Conservation (phyloP, 2,113 vertebrate genomes). For the Turdus rufiventris region DNA sequence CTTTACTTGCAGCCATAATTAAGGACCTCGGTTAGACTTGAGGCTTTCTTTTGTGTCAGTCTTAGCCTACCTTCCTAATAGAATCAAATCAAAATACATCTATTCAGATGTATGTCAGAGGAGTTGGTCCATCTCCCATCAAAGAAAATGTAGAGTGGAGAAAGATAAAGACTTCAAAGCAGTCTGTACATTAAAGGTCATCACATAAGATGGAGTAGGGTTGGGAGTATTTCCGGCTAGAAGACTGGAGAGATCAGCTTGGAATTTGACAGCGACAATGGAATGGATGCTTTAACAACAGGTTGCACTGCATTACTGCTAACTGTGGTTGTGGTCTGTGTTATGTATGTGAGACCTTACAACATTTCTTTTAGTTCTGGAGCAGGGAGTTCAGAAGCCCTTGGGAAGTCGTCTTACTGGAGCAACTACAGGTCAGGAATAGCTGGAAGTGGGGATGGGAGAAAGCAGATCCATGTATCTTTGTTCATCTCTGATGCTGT, state of each 20-base stretch:
- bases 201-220: not conserved
- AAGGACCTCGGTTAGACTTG: not conserved
- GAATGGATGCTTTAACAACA: not conserved
- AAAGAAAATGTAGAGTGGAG: not conserved
- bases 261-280: not conserved
- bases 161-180: not conserved
- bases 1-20: not conserved
- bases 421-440: not conserved
- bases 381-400: not conserved
- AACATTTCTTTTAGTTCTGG: not conserved
- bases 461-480: not conserved
- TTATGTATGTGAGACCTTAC: not conserved
- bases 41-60: not conserved
- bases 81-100: not conserved
- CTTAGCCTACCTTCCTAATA: not conserved
- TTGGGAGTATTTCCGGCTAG: not conserved
- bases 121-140: not conserved
- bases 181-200: not conserved
- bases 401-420: not conserved
- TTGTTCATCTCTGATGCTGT: fast-evolving
- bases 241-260: not conserved
- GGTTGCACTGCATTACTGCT: not conserved
- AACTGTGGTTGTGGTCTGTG: not conserved
- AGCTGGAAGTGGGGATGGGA: not conserved
- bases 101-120: not conserved